phyloP scores from a whole-genome alignment of 2,888 invertebrate species.

The Eupithecia vulgata region DNA sequence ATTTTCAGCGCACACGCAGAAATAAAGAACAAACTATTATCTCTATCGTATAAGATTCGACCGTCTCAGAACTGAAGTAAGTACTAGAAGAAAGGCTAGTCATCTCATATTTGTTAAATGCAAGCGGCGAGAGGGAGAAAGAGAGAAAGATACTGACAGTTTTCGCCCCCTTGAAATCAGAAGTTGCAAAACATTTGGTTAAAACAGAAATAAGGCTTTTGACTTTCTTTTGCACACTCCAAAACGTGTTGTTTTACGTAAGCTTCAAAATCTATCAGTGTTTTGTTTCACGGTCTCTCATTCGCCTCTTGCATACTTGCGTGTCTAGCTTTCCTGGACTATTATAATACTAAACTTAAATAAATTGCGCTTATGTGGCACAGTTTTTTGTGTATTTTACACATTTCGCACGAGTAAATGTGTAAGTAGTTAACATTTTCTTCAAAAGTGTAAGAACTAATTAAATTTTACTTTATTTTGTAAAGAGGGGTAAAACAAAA shows the following conservation, averaged over 20 bases:
- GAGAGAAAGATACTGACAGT: background rate
- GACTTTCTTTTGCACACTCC: too few relatives aligned
- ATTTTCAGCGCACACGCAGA: constrained; percentile 10
- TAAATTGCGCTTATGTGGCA: constrained; percentile 22
- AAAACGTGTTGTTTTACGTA: background rate
- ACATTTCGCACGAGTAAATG: constrained; percentile 2
- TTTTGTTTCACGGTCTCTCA: background rate
- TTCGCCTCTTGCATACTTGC: background rate
- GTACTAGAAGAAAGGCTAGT: background rate
- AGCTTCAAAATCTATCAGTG: background rate
- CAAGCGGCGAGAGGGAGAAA: background rate
- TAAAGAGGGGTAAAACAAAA: constrained; percentile 74
- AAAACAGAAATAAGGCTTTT: background rate
- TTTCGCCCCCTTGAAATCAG: background rate
- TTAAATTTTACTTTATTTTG: constrained; percentile 44
- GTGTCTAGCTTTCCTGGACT: background rate
- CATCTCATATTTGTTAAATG: background rate
- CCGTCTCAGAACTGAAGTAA: background rate
- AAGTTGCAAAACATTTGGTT: background rate
- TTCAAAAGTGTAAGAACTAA: constrained; percentile 7
- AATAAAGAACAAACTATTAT: background rate
- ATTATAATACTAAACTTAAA: background rate
- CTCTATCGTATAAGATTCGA: background rate
- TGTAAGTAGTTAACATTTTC: background rate
- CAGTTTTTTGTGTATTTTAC: background rate